Evolutionary conservation across 2,113 vertebrate species (phyloP), one percentile per base, ranked within the genome.

Genomic region (Ophiodon elongatus): DNA sequence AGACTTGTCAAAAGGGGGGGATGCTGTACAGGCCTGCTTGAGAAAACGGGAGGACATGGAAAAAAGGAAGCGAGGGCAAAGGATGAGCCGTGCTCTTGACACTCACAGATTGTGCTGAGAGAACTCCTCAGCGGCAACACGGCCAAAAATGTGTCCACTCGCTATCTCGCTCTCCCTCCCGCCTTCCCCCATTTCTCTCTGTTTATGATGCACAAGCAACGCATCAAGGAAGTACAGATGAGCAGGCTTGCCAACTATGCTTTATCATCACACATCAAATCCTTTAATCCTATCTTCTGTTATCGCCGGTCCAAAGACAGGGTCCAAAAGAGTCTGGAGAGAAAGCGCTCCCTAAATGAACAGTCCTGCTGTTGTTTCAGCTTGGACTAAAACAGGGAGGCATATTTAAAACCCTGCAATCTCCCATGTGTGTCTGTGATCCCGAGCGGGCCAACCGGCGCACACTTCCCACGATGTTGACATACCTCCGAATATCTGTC

Each of bases 401-500:
- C 67, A 63, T 47, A 81, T 82, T 68, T 52, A 76, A 80, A 76
- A 71, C 71, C 47, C 23, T 4, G 23, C 73, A 76, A 29, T 87
- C 75, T 86, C 72, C 73, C 50, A 68, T 84, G 68, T 85, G 37
- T 73, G 47, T 8, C n/a, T 80, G 67, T 62, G 71, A 79, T 74
- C 66, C 75, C 19, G 67, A 80, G 79, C 50, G 23, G 71, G 80
- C 41, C 33, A 52, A 88, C 65, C 80, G 50, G 47, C 43, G 66
- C 83, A 85, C 83, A 76, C 80, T 83, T 92, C 79, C 67, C 56
- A 56, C 19, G 29, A 80, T 90, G 89, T 92, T 92, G 91, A 92
- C 88, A 92, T 90, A 91, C 90, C 83, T 91, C 78, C 0, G 79
- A 80, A 85, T 91, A 84, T 93, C 72, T 93, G 86, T 92, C 89